These are phyloP conservation scores for Andrena fulva DNA, from an alignment of 2,888 invertebrate species.

Conservation along the genomic window DNA sequence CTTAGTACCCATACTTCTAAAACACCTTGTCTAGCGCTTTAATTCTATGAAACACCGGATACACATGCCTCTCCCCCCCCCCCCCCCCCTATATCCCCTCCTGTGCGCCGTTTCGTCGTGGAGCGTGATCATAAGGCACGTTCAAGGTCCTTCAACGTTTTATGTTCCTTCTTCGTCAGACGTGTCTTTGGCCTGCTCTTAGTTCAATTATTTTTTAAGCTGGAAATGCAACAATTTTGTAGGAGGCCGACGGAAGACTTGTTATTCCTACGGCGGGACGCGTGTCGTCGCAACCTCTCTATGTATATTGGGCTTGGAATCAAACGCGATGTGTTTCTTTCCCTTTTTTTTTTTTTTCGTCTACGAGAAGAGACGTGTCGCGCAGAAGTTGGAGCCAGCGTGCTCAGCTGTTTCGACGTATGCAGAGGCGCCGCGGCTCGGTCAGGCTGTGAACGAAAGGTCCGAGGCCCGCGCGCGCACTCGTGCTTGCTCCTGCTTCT, in stretches of 20 bases:
- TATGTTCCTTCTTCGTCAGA: constrained; percentile 68
- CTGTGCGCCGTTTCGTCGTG: constrained; percentile 23
- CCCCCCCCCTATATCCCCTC: not conserved
- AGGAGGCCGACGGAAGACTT: constrained; percentile 47
- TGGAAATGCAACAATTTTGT: constrained; percentile 72
- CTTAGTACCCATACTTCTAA: not conserved
- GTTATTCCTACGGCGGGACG: constrained; percentile 63
- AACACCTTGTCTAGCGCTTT: not conserved
- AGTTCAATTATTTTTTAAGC: constrained; percentile 73
- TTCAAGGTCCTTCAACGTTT: constrained; percentile 53
- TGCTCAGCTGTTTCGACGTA: constrained; percentile 34
- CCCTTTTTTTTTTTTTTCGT: too few species aligned
- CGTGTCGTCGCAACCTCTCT: constrained; percentile 55
- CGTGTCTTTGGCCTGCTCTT: constrained; percentile 62
- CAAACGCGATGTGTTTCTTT: constrained; percentile 54
- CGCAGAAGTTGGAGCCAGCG: constrained; percentile 43
- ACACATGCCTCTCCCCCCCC: not conserved
- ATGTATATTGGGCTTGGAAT: constrained; percentile 65
- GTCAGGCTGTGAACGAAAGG: constrained; percentile 85
- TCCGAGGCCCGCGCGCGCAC: constrained; percentile 78
- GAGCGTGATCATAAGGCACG: constrained; percentile 35
- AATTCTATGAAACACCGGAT: constrained; percentile 1
- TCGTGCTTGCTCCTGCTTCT: constrained; percentile 33
- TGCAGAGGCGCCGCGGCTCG: constrained; percentile 76
- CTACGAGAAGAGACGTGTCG: constrained; percentile 7